A percentile compares a stretch with the other conserved stretches of the same genome.
phyloP scores from a whole-genome alignment of 2,797 vertebrate genomes.

The Danionella dracula region DNA sequence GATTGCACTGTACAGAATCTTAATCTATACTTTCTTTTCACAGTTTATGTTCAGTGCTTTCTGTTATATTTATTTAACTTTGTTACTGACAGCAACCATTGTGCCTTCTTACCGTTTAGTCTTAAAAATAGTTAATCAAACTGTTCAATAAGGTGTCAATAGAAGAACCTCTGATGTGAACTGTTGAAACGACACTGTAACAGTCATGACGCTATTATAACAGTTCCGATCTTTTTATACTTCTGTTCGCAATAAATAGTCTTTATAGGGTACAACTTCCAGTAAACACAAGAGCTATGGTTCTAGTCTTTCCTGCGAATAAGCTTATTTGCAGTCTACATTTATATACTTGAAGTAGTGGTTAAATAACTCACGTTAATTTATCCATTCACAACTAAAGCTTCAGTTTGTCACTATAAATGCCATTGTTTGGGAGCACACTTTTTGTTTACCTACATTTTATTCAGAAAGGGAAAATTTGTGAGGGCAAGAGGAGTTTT shows the following conservation, averaged over 20 bases:
- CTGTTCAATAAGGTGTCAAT: not conserved
- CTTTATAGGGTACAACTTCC: slow-evolving; percentile 1
- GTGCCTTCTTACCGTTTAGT: slow-evolving; percentile 61
- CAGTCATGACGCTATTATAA: too few species aligned
- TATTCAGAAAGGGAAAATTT: slow-evolving; percentile 67
- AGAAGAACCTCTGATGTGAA: not conserved
- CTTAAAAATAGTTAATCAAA: slow-evolving; percentile 17
- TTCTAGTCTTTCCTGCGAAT: slow-evolving; percentile 7
- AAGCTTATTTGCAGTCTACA: slow-evolving; percentile 50
- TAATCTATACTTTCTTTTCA: slow-evolving; percentile 8
- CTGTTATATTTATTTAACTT: slow-evolving; percentile 1
- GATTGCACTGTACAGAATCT: slow-evolving; percentile 49
- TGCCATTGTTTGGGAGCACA: slow-evolving; percentile 34
- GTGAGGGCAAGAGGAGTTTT: slow-evolving; percentile 65
- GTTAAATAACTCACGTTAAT: slow-evolving; percentile 45
- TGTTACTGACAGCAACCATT: slow-evolving; percentile 41
- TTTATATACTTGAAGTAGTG: slow-evolving; percentile 69
- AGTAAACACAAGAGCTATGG: slow-evolving; percentile 1
- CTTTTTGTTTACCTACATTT: slow-evolving; percentile 49
- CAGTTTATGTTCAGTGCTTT: not conserved
- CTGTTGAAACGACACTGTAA: too few species aligned
- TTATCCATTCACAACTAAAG: slow-evolving; percentile 57
- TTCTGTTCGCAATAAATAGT: not conserved
- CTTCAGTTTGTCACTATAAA: slow-evolving; percentile 48
- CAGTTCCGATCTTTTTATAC: not conserved